phyloP scores from a whole-genome alignment of 1,140 invertebrate genomes.

The Scaptomyza graminum region DNA sequence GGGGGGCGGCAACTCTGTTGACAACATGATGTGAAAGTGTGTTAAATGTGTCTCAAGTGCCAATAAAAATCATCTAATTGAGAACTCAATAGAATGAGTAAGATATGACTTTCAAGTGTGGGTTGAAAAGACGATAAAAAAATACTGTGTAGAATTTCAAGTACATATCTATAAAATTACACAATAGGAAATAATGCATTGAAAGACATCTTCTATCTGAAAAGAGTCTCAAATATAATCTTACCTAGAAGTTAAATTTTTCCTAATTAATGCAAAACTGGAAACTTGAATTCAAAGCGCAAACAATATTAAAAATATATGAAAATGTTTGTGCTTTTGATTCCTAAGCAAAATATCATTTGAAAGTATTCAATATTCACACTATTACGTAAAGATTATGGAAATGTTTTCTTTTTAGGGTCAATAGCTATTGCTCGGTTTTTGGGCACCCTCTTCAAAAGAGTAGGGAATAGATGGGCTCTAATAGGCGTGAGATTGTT shows the following conservation, averaged over 20 bases:
- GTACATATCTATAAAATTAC: too few relatives aligned
- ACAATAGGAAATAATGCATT: too few relatives aligned
- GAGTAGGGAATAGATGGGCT: background rate
- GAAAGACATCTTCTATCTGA: too few relatives aligned
- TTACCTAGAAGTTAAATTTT: too few relatives aligned
- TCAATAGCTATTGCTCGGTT: background rate
- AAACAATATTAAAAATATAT: too few relatives aligned
- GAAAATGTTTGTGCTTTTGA: too few relatives aligned
- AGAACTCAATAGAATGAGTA: constrained; percentile 9
- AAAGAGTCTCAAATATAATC: too few relatives aligned
- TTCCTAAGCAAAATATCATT: too few relatives aligned
- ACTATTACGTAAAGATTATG: background rate
- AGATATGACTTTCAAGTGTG: constrained; percentile 1
- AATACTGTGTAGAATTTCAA: too few relatives aligned
- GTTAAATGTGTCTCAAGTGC: constrained; percentile 38
- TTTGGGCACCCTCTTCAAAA: background rate
- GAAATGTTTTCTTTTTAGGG: background rate
- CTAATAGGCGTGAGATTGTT: constrained; percentile 46
- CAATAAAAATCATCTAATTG: constrained; percentile 43
- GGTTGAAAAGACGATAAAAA: background rate
- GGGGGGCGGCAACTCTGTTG: background rate
- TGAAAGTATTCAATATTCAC: background rate
- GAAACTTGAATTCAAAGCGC: too few relatives aligned
- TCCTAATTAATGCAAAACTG: too few relatives aligned
- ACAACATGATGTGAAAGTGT: constrained; percentile 31